phyloP scores from a whole-genome alignment of 2,113 vertebrate genomes.

The Triplophysa tibetana region DNA sequence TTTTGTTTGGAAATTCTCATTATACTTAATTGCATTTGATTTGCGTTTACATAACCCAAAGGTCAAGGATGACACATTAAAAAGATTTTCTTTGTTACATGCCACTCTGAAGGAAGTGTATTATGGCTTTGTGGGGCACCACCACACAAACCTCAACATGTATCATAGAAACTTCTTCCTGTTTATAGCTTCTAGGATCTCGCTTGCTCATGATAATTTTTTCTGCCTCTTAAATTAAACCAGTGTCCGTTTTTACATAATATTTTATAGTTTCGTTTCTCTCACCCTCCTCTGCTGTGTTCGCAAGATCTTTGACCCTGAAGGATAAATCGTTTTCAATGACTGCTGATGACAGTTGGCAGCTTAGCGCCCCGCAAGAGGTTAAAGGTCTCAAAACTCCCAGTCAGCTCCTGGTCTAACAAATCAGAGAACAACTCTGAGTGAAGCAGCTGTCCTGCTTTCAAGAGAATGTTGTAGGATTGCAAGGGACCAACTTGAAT shows the following conservation, averaged over 20 bases:
- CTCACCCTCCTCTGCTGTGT: conserved; percentile 39
- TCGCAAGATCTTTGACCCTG: conserved; percentile 52
- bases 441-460: conserved; percentile 54
- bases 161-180: conserved; percentile 45
- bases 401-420: conserved; percentile 45
- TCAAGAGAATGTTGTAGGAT: conserved; percentile 33
- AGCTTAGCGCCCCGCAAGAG: conserved; percentile 57
- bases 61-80: not conserved
- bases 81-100: not conserved
- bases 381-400: conserved; percentile 55
- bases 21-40: not conserved
- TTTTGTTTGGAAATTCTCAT: not conserved
- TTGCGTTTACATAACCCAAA: not conserved
- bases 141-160: conserved; percentile 13
- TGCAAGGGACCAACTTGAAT: conserved; percentile 6
- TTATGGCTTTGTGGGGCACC: conserved; percentile 14
- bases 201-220: not conserved
- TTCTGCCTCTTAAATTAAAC: not conserved
- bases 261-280: not conserved
- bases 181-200: conserved; percentile 30
- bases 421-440: conserved; percentile 39
- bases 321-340: conserved; percentile 60
- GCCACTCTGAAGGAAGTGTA: not conserved
- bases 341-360: conserved; percentile 62
- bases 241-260: not conserved